Evolutionary conservation across 2,888 invertebrate species (phyloP).

Genomic region (Epirrhoe tristata): DNA sequence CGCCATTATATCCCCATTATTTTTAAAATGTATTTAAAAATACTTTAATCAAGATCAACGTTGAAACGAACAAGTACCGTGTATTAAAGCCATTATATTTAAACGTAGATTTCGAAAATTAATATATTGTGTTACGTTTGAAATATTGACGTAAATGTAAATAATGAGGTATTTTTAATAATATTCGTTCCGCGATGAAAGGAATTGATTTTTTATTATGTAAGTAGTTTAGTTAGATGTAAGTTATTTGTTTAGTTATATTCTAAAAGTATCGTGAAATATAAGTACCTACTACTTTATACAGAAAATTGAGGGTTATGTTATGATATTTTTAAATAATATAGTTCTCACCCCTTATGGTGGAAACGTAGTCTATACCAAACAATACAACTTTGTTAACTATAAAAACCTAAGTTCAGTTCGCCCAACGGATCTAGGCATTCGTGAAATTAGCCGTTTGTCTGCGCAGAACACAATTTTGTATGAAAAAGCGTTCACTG

Average conservation of each 20-base stretch:
- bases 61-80: slow-evolving; percentile 41
- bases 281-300: too few species aligned
- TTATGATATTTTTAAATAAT: too few species aligned
- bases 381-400: too few species aligned
- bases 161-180: slow-evolving; percentile 39
- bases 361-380: too few species aligned
- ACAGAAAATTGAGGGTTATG: too few species aligned
- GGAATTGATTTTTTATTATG: slow-evolving; percentile 55
- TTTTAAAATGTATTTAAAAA: slow-evolving; percentile 2
- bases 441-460: too few species aligned
- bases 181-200: slow-evolving; percentile 50
- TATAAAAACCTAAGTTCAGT: too few species aligned
- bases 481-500: too few species aligned
- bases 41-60: slow-evolving; percentile 36
- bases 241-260: slow-evolving; percentile 43
- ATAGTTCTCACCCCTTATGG: too few species aligned
- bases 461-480: too few species aligned
- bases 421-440: too few species aligned
- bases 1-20: not conserved
- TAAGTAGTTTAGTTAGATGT: slow-evolving; percentile 20
- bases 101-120: slow-evolving; percentile 33
- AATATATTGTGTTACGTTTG: slow-evolving; percentile 49
- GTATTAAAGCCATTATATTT: slow-evolving; percentile 37
- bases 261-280: not conserved
- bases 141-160: slow-evolving; percentile 41